Evolutionary conservation across 2,113 vertebrate genomes (phyloP).

Genomic region (Melanocharis versteri): DNA sequence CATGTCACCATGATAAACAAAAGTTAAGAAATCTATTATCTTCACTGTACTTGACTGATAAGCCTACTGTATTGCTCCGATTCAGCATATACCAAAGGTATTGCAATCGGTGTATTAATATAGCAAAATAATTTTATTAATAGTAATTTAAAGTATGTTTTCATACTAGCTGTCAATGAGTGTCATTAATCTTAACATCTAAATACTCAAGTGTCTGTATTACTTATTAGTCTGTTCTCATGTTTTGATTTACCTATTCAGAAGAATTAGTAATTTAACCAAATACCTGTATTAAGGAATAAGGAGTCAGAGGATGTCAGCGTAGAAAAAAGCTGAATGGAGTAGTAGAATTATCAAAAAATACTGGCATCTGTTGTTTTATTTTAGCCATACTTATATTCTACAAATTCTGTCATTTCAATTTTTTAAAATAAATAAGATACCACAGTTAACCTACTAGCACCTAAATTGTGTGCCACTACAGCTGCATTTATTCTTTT

Average conservation of each 20-base stretch:
- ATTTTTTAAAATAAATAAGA: neutral
- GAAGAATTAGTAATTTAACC: neutral
- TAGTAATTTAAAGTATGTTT: neutral
- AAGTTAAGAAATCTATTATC: neutral
- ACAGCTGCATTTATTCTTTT: neutral
- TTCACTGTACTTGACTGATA: neutral
- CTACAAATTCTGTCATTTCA: neutral
- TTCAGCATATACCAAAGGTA: neutral
- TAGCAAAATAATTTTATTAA: neutral
- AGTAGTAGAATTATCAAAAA: neutral
- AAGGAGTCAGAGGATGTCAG: neutral
- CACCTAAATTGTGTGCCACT: neutral
- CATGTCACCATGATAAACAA: neutral
- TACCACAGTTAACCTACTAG: neutral
- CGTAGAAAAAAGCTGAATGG: neutral
- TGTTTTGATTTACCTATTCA: neutral
- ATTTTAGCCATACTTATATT: neutral
- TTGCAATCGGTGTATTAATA: neutral
- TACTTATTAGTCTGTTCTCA: neutral
- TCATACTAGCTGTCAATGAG: neutral
- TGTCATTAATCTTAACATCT: neutral
- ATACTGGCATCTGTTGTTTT: neutral
- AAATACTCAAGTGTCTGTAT: neutral
- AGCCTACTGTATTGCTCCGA: neutral
- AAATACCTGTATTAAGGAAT: neutral